Evolutionary conservation across 2,113 vertebrate genomes (phyloP), one percentile per base, ranked within the genome.

Genomic region (Sialia sialis): DNA sequence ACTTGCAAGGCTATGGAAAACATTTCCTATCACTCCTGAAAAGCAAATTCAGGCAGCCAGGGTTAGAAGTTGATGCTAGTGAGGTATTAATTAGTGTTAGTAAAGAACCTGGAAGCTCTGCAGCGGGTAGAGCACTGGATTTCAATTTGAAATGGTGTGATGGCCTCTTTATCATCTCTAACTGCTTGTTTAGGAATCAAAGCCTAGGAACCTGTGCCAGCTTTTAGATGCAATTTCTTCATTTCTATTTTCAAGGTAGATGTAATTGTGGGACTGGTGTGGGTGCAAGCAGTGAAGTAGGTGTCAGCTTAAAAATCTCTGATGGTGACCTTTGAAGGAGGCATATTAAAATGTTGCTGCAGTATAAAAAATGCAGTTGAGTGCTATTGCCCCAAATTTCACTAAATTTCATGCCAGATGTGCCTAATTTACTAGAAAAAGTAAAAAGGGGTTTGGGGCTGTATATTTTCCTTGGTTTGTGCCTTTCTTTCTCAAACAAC

Each of bases 31-130:
- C 0, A 4, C 83, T 78, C 36, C 69, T 85, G 63, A 67, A 92
- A 83, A 91, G 74, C 52, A 89, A 94, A 85, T 91, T 95, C 80
- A 95, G 25, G 60, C 79, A 97, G 16, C 7, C 32, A 27, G 51
- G 38, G 55, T 74, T 92, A 46, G 63, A 84, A 87, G 59, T 2
- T 51, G 63, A 8, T 56, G 46, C 23, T 72, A 41, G 17, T 2
- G 7, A 86, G 26, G 34, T 21, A 46, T 10, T 39, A 48, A 49
- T 86, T 20, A 56, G 36, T 4, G 2, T 67, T 49, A 49, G 10
- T 25, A 26, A 41, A 58, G 43, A 74, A 58, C 21, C 22, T 25
- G 19, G 23, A 44, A 85, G 56, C 39, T 32, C 43, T 91, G 48
- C 43, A 52, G 73, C 59, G 81, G 55, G 20, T 79, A 52, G 63